Base-by-base conservation (phyloP, 2,888 invertebrate species). In the Noctua janthina region DNA sequence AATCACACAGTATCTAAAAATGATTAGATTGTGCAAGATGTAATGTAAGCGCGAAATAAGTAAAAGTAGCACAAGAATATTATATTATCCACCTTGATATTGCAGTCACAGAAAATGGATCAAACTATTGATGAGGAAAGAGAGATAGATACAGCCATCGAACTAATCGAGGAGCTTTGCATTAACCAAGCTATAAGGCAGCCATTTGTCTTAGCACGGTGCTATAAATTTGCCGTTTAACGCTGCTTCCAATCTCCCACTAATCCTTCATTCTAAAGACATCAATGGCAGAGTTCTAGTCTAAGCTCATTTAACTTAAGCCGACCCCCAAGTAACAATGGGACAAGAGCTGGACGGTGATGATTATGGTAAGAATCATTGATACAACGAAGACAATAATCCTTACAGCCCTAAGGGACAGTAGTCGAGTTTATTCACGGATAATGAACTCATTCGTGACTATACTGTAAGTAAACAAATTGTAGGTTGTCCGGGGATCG, bases 1-100 rank as follows among this genome's bases (percentile, higher is more conserved):
- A 82, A 49, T 82, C 79, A 84, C 62, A 39, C 10, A 20, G 46
- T 66, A 66, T 67, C n/a, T 76, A 64, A 43, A 7, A 64, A 76
- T 51, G 20, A 81, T 39, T 39, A 39, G 4, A 39, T 62, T 82
- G 23, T 69, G 83, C 62, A 76, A 83, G 71, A 17, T 66, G 35
- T 46, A 46, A 70, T 67, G 35, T 66, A 51, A 49, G 17, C n/a
- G 35, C 20, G 1, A 56, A 59, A 8, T 59, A 10, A 66, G 46
- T 46, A 46, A 46, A n/a, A 29, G 17, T 43, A 51, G 10, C 15
- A 13, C 35, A 51, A 46, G 10, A 70, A 6, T 29, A 43, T 46
- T 13, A 68, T 43, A 8, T 2, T 29, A 35, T 20, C 1, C 35
- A 39, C 10, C 35, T 35, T 20, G 64, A 68, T 39, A 39, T 68